Evolutionary conservation across 2,113 vertebrate species (phyloP).

Genomic region (Paedocypris sp.): DNA sequence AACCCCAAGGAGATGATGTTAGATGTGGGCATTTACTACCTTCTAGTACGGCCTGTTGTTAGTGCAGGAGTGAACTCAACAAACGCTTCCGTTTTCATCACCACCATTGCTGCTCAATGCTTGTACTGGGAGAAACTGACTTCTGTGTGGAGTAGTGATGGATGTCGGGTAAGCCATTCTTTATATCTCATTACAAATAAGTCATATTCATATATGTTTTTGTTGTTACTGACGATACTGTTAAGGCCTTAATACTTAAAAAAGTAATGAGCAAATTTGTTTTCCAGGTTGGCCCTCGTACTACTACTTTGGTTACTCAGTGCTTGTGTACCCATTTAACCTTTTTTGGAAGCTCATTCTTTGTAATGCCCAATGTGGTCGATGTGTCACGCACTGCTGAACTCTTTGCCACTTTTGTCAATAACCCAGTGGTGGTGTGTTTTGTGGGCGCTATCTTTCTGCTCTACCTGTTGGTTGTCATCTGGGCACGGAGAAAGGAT

Average conservation of each 20-base stretch:
- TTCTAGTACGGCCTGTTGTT: constrained; percentile 63
- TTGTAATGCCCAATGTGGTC: constrained; percentile 77
- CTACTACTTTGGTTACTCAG: constrained; percentile 65
- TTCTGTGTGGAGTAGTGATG: constrained; percentile 68
- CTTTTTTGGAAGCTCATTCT: constrained; percentile 86
- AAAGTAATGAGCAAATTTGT: neutral
- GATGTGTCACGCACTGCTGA: constrained; percentile 71
- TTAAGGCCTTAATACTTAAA: neutral
- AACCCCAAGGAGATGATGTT: constrained; percentile 61
- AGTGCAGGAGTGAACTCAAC: constrained; percentile 53
- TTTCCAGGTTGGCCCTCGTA: constrained; percentile 75
- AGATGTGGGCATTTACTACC: constrained; percentile 69
- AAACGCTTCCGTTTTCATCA: constrained; percentile 60
- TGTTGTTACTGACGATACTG: neutral
- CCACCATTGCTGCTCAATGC: constrained; percentile 74
- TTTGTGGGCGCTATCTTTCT: constrained; percentile 75
- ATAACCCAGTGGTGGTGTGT: constrained; percentile 84
- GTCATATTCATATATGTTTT: neutral
- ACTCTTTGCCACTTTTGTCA: constrained; percentile 78
- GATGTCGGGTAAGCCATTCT: constrained; percentile 70
- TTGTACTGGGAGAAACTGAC: constrained; percentile 78
- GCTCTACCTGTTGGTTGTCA: constrained; percentile 67
- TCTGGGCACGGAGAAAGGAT: constrained; percentile 87
- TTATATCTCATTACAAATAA: neutral
- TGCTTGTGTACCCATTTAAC: constrained; percentile 89